phyloP scores from a whole-genome alignment of 1,140 invertebrate genomes.

The Rhysida immarginata region DNA sequence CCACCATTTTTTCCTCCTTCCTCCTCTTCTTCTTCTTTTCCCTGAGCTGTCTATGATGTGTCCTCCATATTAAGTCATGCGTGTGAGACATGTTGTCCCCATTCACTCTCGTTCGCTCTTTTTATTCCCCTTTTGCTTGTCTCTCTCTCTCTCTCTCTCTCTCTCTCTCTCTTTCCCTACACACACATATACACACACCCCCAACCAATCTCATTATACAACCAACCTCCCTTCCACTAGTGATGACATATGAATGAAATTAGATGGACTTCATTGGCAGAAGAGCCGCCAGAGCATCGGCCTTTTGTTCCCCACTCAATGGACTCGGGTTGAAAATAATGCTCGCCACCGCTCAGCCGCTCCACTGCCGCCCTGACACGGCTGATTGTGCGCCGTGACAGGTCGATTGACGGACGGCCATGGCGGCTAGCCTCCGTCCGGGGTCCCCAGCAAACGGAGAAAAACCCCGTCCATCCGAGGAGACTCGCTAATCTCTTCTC shows the following conservation, averaged over 20 bases:
- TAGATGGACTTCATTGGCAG: conserved; percentile 6
- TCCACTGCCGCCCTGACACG: neutral
- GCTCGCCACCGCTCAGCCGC: neutral
- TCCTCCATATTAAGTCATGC: conserved; percentile 5
- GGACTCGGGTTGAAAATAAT: conserved; percentile 1
- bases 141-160: no score
- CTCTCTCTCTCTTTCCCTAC: no score
- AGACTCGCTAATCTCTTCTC: no score
- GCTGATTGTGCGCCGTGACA: conserved; percentile 3
- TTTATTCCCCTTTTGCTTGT: neutral
- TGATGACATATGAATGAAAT: conserved; percentile 8
- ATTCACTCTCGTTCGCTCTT: neutral
- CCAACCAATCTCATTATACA: neutral
- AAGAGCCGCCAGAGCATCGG: neutral
- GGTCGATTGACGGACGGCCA: conserved; percentile 4
- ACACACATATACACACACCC: no score
- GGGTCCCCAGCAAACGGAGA: no score
- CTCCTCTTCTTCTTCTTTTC: no score
- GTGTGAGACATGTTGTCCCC: neutral
- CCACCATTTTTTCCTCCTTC: no score
- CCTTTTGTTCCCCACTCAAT: conserved; percentile 1
- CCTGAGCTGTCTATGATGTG: neutral
- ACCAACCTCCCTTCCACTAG: neutral
- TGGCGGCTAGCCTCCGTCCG: neutral
- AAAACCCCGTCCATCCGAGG: no score